A percentile compares a stretch with the other conserved stretches of the same genome.
phyloP scores from a whole-genome alignment of 2,888 invertebrate genomes.

The Ptychoptera albimana region DNA sequence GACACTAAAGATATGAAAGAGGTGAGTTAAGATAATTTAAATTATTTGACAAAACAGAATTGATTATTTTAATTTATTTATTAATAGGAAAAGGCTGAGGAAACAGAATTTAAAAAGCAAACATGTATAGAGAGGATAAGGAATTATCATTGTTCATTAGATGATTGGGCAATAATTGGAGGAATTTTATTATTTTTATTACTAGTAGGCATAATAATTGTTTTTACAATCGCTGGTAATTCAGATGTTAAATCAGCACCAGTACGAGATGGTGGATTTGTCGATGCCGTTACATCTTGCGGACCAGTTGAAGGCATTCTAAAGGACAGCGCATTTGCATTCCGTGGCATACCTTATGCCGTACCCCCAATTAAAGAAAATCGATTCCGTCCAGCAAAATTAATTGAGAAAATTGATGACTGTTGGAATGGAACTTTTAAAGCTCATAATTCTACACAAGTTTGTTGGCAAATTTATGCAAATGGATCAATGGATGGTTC shows the following conservation, averaged over 20 bases:
- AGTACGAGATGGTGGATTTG: conserved; percentile 52
- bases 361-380: conserved; percentile 49
- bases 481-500: conserved; percentile 49
- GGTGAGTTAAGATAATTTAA: conserved; percentile 22
- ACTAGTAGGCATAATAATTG: conserved; percentile 43
- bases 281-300: conserved; percentile 58
- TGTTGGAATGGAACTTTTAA: conserved; percentile 66
- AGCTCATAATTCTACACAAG: conserved; percentile 47
- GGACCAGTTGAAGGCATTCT: conserved; percentile 63
- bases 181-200: conserved; percentile 43
- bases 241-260: conserved; percentile 39
- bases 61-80: not conserved
- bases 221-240: conserved; percentile 43
- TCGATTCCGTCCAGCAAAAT: conserved; percentile 54
- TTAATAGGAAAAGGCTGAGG: conserved; percentile 20
- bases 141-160: conserved; percentile 48
- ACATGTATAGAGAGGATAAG: conserved; percentile 42
- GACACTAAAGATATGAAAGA: conserved; percentile 9
- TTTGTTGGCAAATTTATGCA: conserved; percentile 54
- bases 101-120: conserved; percentile 21
- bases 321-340: conserved; percentile 63
- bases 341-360: conserved; percentile 71
- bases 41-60: conserved; percentile 33
- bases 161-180: conserved; percentile 39
- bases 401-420: conserved; percentile 46